Conservation (phyloP, 2,888 invertebrate species). For the Malthinus flaveolus region DNA sequence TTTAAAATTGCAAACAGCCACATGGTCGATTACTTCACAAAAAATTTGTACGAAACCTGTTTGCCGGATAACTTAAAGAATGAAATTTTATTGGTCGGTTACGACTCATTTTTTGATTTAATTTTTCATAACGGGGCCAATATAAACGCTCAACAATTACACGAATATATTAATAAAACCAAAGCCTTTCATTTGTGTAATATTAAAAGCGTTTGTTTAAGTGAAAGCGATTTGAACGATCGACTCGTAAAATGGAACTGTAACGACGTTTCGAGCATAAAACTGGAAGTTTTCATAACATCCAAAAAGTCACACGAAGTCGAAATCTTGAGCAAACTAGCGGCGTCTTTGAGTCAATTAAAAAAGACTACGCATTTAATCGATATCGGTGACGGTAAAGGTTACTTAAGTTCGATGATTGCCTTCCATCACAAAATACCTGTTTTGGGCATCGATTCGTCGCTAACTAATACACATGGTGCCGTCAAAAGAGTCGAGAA, state of each 20-base stretch:
- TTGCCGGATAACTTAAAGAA: constrained; percentile 56
- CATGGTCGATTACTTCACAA: constrained; percentile 74
- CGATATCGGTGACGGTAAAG: constrained; percentile 90
- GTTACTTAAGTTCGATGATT: constrained; percentile 78
- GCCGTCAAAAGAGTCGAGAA: constrained; percentile 63
- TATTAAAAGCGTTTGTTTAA: constrained; percentile 55
- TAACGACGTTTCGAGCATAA: constrained; percentile 48
- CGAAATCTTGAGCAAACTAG: constrained; percentile 64
- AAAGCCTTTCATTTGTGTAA: constrained; percentile 42
- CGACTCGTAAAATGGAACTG: constrained; percentile 47
- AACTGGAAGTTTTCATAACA: constrained; percentile 73
- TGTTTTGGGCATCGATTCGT: constrained; percentile 83
- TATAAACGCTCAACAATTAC: constrained; percentile 36
- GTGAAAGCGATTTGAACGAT: constrained; percentile 51
- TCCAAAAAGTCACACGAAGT: constrained; percentile 83
- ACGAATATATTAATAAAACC: constrained; percentile 41
- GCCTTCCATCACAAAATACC: constrained; percentile 70
- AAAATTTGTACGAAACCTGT: constrained; percentile 65
- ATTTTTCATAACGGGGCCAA: constrained; percentile 56
- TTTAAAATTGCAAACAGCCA: constrained; percentile 73
- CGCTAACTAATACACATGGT: constrained; percentile 66
- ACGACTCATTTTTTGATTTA: constrained; percentile 54
- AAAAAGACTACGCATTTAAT: constrained; percentile 60
- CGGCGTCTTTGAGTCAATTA: constrained; percentile 57
- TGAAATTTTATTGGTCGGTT: constrained; percentile 55